Percentiles rank a stretch among this genome's conserved stretches.
Conservation (phyloP, 2,888 invertebrate species). For the Rhamnusium bicolor region DNA sequence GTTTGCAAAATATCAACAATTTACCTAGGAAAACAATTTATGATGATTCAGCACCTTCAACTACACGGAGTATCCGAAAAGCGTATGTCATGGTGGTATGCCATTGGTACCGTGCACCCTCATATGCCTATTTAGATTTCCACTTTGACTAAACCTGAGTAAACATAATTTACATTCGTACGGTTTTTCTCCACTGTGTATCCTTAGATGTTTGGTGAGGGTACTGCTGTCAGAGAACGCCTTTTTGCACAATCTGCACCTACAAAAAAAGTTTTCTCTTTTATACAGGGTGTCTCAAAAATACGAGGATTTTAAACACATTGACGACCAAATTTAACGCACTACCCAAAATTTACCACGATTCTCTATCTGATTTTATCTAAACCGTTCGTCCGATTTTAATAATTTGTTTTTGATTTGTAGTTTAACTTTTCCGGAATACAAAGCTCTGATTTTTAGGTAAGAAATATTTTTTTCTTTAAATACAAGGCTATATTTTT, state of each 20-base stretch:
- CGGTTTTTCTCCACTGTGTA: constrained; percentile 94
- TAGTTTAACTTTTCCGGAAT: no score
- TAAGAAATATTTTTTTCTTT: no score
- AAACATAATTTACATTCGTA: constrained; percentile 98
- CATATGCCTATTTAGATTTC: constrained; percentile 99
- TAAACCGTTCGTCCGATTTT: no score
- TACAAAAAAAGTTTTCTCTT: no score
- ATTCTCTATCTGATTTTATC: no score
- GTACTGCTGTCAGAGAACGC: constrained; percentile 99
- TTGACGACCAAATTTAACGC: no score
- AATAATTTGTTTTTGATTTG: no score
- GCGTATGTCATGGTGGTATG: constrained; percentile 61
- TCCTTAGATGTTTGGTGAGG: constrained; percentile 95
- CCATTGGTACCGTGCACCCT: constrained; percentile 85
- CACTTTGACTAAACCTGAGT: constrained; percentile 97
- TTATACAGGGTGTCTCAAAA: no score
- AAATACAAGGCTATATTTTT: no score
- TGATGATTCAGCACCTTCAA: constrained; percentile 10
- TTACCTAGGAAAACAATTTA: background rate
- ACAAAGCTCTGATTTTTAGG: no score
- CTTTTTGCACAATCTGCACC: constrained; percentile 95
- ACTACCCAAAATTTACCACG: no score
- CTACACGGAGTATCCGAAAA: constrained; percentile 44
- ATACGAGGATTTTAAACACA: no score
- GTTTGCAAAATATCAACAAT: background rate